Conservation (phyloP, 53 echinoderm and acorn worm genomes). For the Stichopus horrens region DNA sequence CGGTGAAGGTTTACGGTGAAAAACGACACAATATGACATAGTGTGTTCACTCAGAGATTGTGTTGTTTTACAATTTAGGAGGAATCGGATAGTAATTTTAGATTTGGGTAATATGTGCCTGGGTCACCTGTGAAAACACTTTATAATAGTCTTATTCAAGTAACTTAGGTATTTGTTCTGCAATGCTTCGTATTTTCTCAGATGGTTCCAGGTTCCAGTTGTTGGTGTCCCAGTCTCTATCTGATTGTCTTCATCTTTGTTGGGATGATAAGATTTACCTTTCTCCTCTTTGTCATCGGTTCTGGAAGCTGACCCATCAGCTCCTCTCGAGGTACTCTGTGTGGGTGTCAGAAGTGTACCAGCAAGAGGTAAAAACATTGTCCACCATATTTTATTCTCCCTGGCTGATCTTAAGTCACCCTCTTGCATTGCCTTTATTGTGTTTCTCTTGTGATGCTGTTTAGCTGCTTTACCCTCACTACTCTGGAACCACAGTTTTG, state of each 20-base stretch:
- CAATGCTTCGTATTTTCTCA: conserved; percentile 2
- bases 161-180: not conserved
- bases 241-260: conserved; percentile 76
- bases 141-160: not conserved
- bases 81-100: not conserved
- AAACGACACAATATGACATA: no score
- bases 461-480: not conserved
- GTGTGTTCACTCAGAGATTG: no score
- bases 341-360: conserved; percentile 80
- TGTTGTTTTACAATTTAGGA: no score
- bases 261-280: conserved; percentile 87
- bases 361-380: conserved; percentile 61
- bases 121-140: no score
- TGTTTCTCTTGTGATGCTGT: not conserved
- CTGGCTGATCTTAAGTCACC: no score
- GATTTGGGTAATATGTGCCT: no score
- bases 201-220: conserved; percentile 58
- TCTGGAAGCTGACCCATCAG: conserved; percentile 98
- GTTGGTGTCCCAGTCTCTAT: conserved; percentile 62
- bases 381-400: not conserved
- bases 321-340: conserved; percentile 78
- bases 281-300: conserved; percentile 82
- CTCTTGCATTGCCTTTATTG: not conserved
- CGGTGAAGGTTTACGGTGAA: no score
- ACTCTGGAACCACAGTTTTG: no score